Evolutionary conservation across 2,888 invertebrate genomes (phyloP).

Genomic region (Ligdia adustata): DNA sequence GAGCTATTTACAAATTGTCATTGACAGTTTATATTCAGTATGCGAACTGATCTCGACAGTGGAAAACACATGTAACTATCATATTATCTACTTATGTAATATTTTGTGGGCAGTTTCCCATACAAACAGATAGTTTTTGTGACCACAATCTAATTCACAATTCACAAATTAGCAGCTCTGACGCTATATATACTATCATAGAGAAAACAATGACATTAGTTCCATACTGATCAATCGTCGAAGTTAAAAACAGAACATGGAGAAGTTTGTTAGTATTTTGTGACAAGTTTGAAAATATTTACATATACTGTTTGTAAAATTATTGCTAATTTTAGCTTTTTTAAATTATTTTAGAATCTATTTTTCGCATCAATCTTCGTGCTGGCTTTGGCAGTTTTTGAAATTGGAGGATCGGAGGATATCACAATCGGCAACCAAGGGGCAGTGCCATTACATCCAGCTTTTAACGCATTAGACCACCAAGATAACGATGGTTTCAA

Average conservation of each 20-base stretch:
- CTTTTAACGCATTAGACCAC: background rate
- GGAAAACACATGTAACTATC: conserved; percentile 5
- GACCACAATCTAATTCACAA: conserved; percentile 14
- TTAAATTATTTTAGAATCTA: conserved; percentile 37
- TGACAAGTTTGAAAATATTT: background rate
- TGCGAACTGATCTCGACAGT: background rate
- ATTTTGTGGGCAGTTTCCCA: conserved; percentile 8
- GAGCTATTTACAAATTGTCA: conserved; percentile 1
- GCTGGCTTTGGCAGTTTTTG: conserved; percentile 35
- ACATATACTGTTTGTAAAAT: no score
- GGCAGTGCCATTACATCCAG: no score
- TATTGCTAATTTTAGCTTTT: background rate
- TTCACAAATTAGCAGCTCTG: conserved; percentile 46
- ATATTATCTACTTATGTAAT: background rate
- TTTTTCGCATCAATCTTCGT: conserved; percentile 31
- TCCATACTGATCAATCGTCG: conserved; percentile 35
- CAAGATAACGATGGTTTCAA: background rate
- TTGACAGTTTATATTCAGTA: conserved; percentile 4
- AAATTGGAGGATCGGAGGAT: conserved; percentile 12
- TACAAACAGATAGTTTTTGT: conserved; percentile 16
- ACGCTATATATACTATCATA: conserved; percentile 34
- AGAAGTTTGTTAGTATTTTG: conserved; percentile 43
- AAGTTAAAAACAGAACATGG: conserved; percentile 40
- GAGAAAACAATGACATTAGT: conserved; percentile 23
- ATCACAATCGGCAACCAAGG: no score